Percentiles rank a stretch among this genome's conserved stretches.
Conservation (phyloP, 2,888 invertebrate species). For the Hyposoter didymator region DNA sequence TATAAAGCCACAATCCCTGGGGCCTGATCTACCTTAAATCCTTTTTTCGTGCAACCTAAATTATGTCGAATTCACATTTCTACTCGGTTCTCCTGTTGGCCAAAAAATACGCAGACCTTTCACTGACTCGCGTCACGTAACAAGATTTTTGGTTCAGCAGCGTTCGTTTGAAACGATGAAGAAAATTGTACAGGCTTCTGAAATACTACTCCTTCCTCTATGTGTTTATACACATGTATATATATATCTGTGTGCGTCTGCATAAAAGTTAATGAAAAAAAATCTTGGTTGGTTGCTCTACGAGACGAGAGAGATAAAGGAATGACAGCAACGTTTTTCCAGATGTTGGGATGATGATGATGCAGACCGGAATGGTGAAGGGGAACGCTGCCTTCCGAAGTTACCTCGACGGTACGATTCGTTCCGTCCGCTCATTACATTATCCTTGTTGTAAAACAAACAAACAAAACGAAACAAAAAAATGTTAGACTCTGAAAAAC, state of each 20-base stretch:
- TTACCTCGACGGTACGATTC: conserved; percentile 93
- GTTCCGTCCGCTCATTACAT: conserved; percentile 76
- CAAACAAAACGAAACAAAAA: conserved; percentile 4
- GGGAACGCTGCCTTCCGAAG: conserved; percentile 91
- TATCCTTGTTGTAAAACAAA: conserved; percentile 66
- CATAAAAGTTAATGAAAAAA: neutral
- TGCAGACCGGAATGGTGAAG: conserved; percentile 98
- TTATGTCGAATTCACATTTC: neutral
- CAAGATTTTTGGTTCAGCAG: neutral
- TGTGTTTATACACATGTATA: neutral
- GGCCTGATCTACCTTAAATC: neutral
- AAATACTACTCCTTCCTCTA: conserved; percentile 2
- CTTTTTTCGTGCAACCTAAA: neutral
- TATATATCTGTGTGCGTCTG: conserved; percentile 1
- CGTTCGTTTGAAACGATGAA: neutral
- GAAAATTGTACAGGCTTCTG: neutral
- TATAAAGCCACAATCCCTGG: too few species aligned
- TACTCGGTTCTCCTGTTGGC: neutral
- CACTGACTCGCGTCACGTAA: neutral
- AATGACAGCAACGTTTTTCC: conserved; percentile 86
- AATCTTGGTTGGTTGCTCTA: conserved; percentile 38
- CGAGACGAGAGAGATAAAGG: conserved; percentile 47
- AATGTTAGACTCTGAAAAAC: conserved; percentile 10
- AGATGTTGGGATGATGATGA: conserved; percentile 99
- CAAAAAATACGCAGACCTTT: neutral